These are phyloP conservation scores for Paraplagusia blochii DNA, from an alignment of 2,113 vertebrate species.

Conservation along the genomic window DNA sequence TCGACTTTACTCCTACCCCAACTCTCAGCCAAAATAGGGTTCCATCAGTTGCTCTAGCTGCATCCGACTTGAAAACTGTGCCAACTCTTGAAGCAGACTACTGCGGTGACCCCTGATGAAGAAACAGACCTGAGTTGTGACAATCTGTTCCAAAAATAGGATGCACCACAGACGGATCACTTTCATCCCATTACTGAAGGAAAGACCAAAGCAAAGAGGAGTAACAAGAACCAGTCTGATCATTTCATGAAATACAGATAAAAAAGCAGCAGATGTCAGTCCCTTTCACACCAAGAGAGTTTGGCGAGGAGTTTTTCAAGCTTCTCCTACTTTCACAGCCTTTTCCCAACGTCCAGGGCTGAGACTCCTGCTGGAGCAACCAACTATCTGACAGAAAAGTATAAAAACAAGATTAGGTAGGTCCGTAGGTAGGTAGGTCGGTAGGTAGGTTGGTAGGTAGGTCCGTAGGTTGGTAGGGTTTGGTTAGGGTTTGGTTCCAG, in stretches of 20 bases:
- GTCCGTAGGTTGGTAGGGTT: too few species aligned
- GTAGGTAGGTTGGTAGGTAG: too few species aligned
- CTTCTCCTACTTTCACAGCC: constrained; percentile 47
- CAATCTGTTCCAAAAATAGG: constrained; percentile 23
- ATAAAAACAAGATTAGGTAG: constrained; percentile 21
- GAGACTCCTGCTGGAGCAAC: constrained; percentile 48
- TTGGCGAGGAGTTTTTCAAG: constrained; percentile 52
- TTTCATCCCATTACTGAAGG: neutral
- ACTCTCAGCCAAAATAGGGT: too few species aligned
- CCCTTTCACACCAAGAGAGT: constrained; percentile 48
- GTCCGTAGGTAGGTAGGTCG: constrained; percentile 30
- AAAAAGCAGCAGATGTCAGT: constrained; percentile 56
- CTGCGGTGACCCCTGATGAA: too few species aligned
- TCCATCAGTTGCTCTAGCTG: too few species aligned
- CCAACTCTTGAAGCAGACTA: too few species aligned
- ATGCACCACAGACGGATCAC: constrained; percentile 4
- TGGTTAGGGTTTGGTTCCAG: too few species aligned
- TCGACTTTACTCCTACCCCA: too few species aligned
- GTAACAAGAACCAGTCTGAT: constrained; percentile 13
- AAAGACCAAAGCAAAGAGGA: constrained; percentile 28
- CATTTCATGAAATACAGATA: constrained; percentile 47
- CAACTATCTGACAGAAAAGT: constrained; percentile 45
- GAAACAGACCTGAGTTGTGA: too few species aligned
- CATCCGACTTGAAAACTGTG: too few species aligned
- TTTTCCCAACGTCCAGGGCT: constrained; percentile 50